Percentiles rank a stretch among this genome's conserved stretches.
These are phyloP conservation scores for Drosophila elegans DNA, from an alignment of 1,140 invertebrate genomes.

Conservation along the genomic window DNA sequence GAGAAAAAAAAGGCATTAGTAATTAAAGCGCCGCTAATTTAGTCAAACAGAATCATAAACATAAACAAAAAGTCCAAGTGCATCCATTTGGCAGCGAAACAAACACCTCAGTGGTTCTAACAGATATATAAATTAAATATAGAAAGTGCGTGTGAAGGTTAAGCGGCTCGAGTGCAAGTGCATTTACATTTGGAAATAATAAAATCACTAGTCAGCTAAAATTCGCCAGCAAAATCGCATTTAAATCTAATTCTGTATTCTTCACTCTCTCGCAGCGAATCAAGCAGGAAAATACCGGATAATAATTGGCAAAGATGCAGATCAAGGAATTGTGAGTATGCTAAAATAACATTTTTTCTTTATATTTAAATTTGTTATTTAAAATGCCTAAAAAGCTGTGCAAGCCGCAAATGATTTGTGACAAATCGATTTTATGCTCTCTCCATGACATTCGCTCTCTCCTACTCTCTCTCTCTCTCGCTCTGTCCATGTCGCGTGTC, in stretches of 20 bases:
- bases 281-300: constrained; percentile 33
- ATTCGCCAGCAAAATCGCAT: constrained; percentile 33
- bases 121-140: constrained; percentile 48
- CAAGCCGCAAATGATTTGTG: constrained; percentile 62
- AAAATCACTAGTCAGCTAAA: constrained; percentile 23
- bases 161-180: constrained; percentile 38
- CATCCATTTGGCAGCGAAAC: constrained; percentile 13
- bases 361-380: too few species aligned
- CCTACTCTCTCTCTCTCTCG: constrained; percentile 12
- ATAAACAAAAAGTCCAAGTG: constrained; percentile 19
- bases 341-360: neutral
- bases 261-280: constrained; percentile 46
- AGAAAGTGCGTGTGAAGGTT: constrained; percentile 52
- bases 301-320: constrained; percentile 70
- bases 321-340: constrained; percentile 78
- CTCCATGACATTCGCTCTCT: constrained; percentile 12
- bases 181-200: constrained; percentile 45
- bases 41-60: constrained; percentile 8
- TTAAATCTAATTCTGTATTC: constrained; percentile 39
- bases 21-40: constrained; percentile 29
- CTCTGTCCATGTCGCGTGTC: constrained; percentile 33
- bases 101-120: neutral
- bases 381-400: constrained; percentile 30
- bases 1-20: constrained; percentile 32
- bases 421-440: constrained; percentile 76